Evolutionary conservation across 2,888 invertebrate species (phyloP), one percentile per base, ranked within the genome.

Genomic region (Eupsilia transversa): DNA sequence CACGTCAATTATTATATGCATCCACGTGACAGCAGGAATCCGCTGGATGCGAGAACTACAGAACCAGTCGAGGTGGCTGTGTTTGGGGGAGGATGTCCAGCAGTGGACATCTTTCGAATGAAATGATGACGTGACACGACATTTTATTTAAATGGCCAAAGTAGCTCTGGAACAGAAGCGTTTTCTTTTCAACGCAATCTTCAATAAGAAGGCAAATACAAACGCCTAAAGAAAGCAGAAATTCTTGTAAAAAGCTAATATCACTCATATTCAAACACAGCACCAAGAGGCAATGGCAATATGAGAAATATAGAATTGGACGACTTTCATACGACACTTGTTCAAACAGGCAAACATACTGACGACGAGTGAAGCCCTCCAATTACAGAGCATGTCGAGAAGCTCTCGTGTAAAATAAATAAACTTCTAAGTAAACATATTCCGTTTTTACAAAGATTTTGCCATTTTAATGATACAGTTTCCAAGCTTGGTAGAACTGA

Each of bases 301-400:
- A 54, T 46, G 49, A 63, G 54, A 67, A 69, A 77, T 67, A 74
- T 57, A 69, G 61, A 76, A 69, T 59, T 76, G 54, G 60, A 72
- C 20, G 63, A 46, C 35, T 83, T 59, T 57, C 69, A 61, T 69
- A 52, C 61, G 20, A 57, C 54, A 65, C 70, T 67, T 73, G 67
- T 63, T 61, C 61, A 60, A 79, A 73, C 60, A 56, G 6, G 30
- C 49, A 54, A 68, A 71, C 77, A 83, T 80, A 77, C 80, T 77
- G 70, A 73, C 77, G 61, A 52, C n/a, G 49, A 54, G 41, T 59
- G 59, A 73, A 69, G 68, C 83, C 74, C 66, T 77, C 43, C 76
- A 75, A 79, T 85, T 60, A 79, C 56, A 46, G 60, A 75, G 68
- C 30, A 38, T 41, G 61, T 46, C 20, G 67, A 54, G 65, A 64